A percentile compares a stretch with the other conserved stretches of the same genome.
These are phyloP conservation scores for Megalops cyprinoides DNA, from an alignment of 2,797 vertebrate genomes.

Conservation along the genomic window DNA sequence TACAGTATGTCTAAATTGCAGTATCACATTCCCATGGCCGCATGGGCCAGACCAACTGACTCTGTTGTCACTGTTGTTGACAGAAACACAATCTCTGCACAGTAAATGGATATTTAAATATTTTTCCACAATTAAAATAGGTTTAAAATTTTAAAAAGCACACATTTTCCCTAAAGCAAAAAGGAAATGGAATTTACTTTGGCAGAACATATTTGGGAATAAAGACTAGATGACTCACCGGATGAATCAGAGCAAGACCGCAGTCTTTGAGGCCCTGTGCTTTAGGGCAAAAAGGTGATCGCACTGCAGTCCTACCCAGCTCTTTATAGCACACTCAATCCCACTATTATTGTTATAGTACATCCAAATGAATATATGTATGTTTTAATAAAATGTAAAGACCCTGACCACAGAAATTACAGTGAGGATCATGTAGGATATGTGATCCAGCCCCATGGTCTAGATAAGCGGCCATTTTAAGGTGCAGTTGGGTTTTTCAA, in stretches of 20 bases:
- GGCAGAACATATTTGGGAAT: conserved; percentile 13
- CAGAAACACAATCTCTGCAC: neutral
- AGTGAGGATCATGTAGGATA: neutral
- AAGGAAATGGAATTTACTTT: neutral
- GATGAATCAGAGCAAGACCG: neutral
- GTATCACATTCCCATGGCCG: neutral
- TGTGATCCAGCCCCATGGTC: neutral
- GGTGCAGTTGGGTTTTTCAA: neutral
- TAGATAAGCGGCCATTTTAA: neutral
- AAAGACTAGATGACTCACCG: conserved; percentile 1
- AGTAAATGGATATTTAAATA: neutral
- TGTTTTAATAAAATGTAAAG: conserved; percentile 5
- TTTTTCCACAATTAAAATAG: neutral
- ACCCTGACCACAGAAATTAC: conserved; percentile 1
- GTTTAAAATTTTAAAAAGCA: conserved; percentile 11
- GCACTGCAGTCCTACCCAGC: neutral
- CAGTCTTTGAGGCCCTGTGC: neutral
- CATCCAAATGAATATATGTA: conserved; percentile 20
- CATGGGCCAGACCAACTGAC: conserved; percentile 1
- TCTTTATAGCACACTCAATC: neutral
- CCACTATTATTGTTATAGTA: neutral
- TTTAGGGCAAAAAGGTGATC: conserved; percentile 10
- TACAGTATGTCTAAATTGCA: neutral
- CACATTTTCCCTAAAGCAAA: conserved; percentile 5
- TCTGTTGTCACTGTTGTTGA: conserved; percentile 4